phyloP scores from a whole-genome alignment of 2,113 vertebrate genomes.

The Zonotrichia leucophrys region DNA sequence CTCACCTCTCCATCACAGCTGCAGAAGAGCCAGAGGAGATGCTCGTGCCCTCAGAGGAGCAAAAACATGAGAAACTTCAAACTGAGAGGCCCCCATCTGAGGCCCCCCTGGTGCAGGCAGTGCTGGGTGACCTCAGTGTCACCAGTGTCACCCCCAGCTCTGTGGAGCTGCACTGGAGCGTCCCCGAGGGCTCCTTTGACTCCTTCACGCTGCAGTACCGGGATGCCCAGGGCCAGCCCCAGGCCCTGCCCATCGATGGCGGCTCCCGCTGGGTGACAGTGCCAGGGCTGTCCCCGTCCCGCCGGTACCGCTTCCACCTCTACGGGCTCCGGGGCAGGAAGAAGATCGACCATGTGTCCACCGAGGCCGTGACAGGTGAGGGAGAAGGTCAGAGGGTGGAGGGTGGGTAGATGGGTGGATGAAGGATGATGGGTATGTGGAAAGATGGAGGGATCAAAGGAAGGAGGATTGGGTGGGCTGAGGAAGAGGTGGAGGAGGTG shows the following conservation, averaged over 20 bases:
- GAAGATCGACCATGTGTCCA: not conserved
- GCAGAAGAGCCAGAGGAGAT: not conserved
- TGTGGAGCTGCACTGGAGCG: no score
- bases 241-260: not conserved
- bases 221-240: not conserved
- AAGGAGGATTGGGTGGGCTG: not conserved
- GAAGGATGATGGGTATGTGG: not conserved
- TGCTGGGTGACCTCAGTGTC: not conserved
- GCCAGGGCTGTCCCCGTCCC: not conserved
- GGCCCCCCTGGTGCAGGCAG: no score
- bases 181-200: constrained; percentile 41
- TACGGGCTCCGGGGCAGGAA: not conserved
- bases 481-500: not conserved
- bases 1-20: not conserved
- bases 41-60: not conserved
- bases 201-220: not conserved
- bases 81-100: not conserved
- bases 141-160: not conserved
- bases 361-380: rapidly evolving
- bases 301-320: not conserved
- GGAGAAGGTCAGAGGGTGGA: no score
- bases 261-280: rapidly evolving
- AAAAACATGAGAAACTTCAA: no score
- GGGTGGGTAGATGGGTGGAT: not conserved
- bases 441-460: not conserved